phyloP scores from a whole-genome alignment of 2,113 vertebrate species.

The Xerus inauris region DNA sequence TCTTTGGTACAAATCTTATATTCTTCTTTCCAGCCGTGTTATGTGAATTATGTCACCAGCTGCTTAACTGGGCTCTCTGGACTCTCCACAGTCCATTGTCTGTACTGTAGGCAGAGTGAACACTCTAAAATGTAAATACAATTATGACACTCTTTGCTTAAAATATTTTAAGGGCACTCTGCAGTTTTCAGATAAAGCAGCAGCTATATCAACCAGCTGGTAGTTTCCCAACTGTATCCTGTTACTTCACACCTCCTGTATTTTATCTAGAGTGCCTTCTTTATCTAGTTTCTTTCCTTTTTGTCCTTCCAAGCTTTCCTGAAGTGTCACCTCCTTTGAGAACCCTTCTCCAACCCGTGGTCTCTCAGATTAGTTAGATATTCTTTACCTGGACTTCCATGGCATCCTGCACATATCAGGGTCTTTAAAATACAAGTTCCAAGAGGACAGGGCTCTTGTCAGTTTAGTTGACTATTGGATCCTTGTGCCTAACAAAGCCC shows the following conservation, averaged over 20 bases:
- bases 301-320: background rate
- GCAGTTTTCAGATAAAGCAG: constrained; percentile 25
- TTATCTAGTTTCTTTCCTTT: background rate
- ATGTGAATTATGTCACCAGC: background rate
- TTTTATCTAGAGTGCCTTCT: background rate
- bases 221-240: background rate
- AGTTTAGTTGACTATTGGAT: background rate
- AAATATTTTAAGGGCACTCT: background rate
- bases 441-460: background rate
- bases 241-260: background rate
- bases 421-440: background rate
- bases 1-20: background rate
- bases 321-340: background rate
- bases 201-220: background rate
- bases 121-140: background rate
- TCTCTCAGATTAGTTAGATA: background rate
- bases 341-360: background rate
- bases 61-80: background rate
- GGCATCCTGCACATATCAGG: background rate
- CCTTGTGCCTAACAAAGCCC: background rate
- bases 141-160: background rate
- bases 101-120: background rate
- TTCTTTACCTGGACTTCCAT: constrained; percentile 1
- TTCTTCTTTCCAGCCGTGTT: background rate
- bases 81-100: background rate